Percentiles rank a stretch among this genome's conserved stretches.
Evolutionary conservation across 2,113 vertebrate species (phyloP).

Genomic region (Petrocephalus microphthalmus): DNA sequence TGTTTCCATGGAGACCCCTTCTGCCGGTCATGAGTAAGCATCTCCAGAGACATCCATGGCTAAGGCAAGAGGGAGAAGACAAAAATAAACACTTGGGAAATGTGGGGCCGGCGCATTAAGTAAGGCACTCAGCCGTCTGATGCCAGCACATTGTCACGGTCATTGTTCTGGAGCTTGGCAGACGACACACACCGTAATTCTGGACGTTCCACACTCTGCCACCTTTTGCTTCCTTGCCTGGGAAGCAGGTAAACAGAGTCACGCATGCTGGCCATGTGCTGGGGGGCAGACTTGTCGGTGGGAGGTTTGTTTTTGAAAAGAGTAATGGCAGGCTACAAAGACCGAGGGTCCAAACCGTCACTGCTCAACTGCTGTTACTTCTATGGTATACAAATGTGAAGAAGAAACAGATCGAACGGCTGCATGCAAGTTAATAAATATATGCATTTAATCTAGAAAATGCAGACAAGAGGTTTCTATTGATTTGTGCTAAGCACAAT

Average conservation of each 20-base stretch:
- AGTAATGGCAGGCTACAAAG: not conserved
- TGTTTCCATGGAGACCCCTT: slow-evolving; percentile 13
- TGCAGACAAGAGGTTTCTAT: not conserved
- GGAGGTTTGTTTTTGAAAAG: not conserved
- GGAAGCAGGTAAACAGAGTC: not conserved
- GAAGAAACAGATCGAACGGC: too few relatives aligned
- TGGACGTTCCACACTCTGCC: not conserved
- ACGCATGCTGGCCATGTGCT: not conserved
- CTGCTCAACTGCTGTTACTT: not conserved
- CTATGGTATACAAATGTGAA: not conserved
- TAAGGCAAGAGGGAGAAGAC: slow-evolving; percentile 18
- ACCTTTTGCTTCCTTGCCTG: not conserved
- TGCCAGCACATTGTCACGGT: not conserved
- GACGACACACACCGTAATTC: not conserved
- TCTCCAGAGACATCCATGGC: not conserved
- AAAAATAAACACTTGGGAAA: slow-evolving; percentile 8
- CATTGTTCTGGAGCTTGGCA: not conserved
- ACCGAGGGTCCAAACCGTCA: not conserved
- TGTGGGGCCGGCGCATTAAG: not conserved
- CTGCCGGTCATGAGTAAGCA: slow-evolving; percentile 9
- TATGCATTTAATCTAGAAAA: not conserved
- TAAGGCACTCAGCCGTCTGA: not conserved
- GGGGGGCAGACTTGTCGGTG: not conserved
- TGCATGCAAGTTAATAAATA: too few relatives aligned
- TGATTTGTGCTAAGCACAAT: not conserved